phyloP scores from a whole-genome alignment of 2,888 invertebrate species.

The Tethea ocularis region DNA sequence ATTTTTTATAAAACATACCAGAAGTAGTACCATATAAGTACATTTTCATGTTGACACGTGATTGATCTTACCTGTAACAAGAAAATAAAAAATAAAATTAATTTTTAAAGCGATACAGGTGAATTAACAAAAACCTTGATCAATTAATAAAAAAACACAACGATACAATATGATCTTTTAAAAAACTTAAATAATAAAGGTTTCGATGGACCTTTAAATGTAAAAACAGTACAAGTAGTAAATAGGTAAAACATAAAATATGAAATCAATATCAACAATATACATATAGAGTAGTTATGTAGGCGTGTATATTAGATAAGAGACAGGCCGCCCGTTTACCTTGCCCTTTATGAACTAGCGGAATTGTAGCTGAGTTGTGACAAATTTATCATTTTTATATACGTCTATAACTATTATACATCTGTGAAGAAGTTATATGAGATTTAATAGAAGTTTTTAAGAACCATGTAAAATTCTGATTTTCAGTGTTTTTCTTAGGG shows the following conservation, averaged over 20 bases:
- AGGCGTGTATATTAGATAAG: conserved; percentile 41
- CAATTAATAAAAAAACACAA: too few relatives aligned
- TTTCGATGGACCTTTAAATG: too few relatives aligned
- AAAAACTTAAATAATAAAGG: too few relatives aligned
- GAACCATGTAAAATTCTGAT: too few relatives aligned
- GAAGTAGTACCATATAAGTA: not conserved
- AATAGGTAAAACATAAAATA: conserved; percentile 10
- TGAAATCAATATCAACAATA: not conserved
- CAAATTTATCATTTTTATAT: conserved; percentile 19
- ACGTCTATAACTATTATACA: not conserved
- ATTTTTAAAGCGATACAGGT: too few relatives aligned
- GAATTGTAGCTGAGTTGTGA: conserved; percentile 28
- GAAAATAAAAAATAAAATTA: not conserved
- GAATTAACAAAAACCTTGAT: too few relatives aligned
- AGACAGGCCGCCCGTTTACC: conserved; percentile 53
- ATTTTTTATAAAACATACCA: not conserved
- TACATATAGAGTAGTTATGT: conserved; percentile 10
- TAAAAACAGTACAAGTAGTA: too few relatives aligned
- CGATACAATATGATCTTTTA: too few relatives aligned
- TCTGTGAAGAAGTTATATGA: not conserved
- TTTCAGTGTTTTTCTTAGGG: too few relatives aligned
- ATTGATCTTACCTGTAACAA: not conserved
- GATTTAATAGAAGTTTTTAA: not conserved
- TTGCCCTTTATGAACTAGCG: conserved; percentile 55
- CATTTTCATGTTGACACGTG: not conserved